These are phyloP conservation scores for Colletes latitarsis DNA, from an alignment of 1,140 invertebrate genomes.

Conservation along the genomic window DNA sequence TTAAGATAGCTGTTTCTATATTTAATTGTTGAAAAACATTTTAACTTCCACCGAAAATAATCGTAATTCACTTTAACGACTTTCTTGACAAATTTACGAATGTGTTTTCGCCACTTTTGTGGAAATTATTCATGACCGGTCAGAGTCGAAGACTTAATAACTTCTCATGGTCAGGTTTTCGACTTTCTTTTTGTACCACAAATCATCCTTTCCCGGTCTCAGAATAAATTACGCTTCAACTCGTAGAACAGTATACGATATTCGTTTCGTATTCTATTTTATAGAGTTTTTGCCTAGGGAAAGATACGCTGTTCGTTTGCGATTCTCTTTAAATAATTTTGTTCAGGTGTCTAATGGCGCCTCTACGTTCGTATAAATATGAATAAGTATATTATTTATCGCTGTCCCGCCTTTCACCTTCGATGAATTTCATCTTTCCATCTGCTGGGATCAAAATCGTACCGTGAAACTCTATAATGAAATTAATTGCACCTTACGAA, in stretches of 20 bases:
- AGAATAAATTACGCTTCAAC: too few relatives aligned
- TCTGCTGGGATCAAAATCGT: background rate
- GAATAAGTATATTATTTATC: background rate
- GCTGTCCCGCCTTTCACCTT: background rate
- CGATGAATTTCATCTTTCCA: background rate
- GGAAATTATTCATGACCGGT: too few relatives aligned
- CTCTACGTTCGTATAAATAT: background rate
- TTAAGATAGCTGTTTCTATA: too few relatives aligned
- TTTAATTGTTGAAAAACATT: too few relatives aligned
- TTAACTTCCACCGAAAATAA: too few relatives aligned
- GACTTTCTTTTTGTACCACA: too few relatives aligned
- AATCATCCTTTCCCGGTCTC: too few relatives aligned
- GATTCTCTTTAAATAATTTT: background rate
- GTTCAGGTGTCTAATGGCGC: background rate
- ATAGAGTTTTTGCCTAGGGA: background rate
- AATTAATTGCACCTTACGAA: constrained; percentile 8
- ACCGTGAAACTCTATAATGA: background rate
- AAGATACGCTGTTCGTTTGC: background rate
- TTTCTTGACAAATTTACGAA: too few relatives aligned
- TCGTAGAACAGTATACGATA: background rate
- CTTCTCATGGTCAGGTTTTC: too few relatives aligned
- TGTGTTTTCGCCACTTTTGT: too few relatives aligned
- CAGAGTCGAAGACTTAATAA: too few relatives aligned
- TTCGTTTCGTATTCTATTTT: background rate
- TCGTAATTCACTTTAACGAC: too few relatives aligned